These are phyloP conservation scores for Percopsis transmontana DNA, from an alignment of 2,113 vertebrate genomes.

Conservation along the genomic window DNA sequence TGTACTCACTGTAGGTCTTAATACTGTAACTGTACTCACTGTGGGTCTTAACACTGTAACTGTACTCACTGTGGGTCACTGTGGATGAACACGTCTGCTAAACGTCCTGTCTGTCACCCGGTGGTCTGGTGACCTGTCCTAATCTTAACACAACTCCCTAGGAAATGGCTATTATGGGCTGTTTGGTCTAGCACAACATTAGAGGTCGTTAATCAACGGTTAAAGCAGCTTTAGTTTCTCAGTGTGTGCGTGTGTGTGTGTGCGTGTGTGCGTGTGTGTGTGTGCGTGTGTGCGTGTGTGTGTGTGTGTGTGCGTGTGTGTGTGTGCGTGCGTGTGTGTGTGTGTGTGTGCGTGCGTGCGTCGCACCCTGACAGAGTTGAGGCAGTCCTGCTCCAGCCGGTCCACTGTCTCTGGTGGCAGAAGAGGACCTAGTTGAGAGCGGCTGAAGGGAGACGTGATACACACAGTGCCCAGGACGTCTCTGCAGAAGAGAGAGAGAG, in stretches of 20 bases:
- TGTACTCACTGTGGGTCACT: too few relatives aligned
- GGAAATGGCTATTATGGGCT: neutral
- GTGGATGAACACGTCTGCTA: too few relatives aligned
- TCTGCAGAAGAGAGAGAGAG: slow-evolving; percentile 53
- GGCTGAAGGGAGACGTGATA: slow-evolving; percentile 70
- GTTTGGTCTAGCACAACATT: too few relatives aligned
- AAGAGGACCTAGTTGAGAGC: slow-evolving; percentile 65
- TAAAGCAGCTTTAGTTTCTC: too few relatives aligned
- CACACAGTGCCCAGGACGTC: slow-evolving; percentile 76
- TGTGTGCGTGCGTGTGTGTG: slow-evolving; percentile 6
- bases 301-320: slow-evolving; percentile 1
- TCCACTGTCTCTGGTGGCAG: slow-evolving; percentile 73
- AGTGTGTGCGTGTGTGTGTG: neutral
- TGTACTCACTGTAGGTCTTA: too few relatives aligned
- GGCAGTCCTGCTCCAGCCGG: slow-evolving; percentile 78
- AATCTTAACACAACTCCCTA: too few relatives aligned
- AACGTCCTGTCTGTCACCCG: too few relatives aligned
- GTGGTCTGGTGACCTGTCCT: too few relatives aligned
- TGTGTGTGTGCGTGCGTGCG: slow-evolving; percentile 2
- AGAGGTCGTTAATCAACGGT: too few relatives aligned
- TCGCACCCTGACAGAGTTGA: slow-evolving; percentile 80
- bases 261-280: neutral
- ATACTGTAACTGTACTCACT: too few relatives aligned
- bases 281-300: neutral
- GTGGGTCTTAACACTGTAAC: too few relatives aligned